Conservation (phyloP, 2,113 vertebrate genomes). For the Castor canadensis region DNA sequence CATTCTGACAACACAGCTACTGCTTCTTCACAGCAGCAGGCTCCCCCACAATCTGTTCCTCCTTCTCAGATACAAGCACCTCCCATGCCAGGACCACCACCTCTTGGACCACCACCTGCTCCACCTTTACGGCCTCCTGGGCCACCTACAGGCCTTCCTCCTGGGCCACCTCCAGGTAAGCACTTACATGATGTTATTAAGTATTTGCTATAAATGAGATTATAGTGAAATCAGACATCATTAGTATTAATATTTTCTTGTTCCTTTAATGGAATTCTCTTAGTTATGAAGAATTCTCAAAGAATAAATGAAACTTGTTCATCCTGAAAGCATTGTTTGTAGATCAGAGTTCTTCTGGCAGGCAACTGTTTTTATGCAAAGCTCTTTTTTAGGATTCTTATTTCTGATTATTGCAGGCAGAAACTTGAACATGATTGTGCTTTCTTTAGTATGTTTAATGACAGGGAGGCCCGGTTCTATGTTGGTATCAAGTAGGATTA, state of each 20-base stretch:
- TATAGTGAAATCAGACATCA: neutral
- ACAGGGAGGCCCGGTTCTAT: neutral
- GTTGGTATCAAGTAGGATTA: neutral
- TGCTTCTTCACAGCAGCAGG: constrained; percentile 82
- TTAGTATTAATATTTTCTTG: neutral
- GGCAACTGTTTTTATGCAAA: neutral
- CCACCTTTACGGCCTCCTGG: constrained; percentile 90
- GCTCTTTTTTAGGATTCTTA: neutral
- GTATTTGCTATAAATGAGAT: neutral
- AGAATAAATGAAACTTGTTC: neutral
- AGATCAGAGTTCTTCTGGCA: neutral
- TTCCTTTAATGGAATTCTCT: neutral
- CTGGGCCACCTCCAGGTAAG: constrained; percentile 96
- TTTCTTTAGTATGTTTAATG: neutral
- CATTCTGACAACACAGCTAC: constrained; percentile 78
- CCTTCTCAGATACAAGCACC: constrained; percentile 92
- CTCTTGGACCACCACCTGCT: constrained; percentile 94
- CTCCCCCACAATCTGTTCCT: constrained; percentile 81
- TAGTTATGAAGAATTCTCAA: neutral
- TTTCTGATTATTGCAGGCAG: neutral
- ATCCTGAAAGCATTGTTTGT: neutral
- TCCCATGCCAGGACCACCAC: constrained; percentile 95
- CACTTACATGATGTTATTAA: neutral
- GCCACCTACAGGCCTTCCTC: constrained; percentile 95
- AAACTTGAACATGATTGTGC: neutral